A percentile compares a stretch with the other conserved stretches of the same genome.
These are phyloP conservation scores for Acinonyx jubatus DNA, from an alignment of 2,113 vertebrate species.

Conservation along the genomic window DNA sequence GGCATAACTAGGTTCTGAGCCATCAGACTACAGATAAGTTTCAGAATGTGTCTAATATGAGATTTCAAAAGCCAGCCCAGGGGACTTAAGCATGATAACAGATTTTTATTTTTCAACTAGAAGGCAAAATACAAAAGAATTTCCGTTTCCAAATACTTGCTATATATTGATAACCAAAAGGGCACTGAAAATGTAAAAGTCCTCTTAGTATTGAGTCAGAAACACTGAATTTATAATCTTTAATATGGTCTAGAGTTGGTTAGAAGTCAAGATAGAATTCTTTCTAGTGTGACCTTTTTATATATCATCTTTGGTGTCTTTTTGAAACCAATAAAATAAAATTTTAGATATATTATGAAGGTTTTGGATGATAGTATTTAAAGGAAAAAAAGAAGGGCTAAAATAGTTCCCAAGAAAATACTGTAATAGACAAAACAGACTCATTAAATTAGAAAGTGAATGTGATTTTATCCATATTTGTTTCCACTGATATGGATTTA, in stretches of 20 bases:
- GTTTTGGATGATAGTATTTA: not conserved
- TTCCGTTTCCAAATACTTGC: not conserved
- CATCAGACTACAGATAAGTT: constrained; percentile 19
- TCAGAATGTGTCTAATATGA: not conserved
- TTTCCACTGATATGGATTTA: not conserved
- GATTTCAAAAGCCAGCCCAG: not conserved
- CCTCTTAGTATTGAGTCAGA: not conserved
- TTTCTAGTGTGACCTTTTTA: not conserved
- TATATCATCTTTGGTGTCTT: not conserved
- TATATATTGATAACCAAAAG: not conserved
- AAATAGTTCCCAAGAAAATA: not conserved
- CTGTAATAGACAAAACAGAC: not conserved
- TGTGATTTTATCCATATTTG: not conserved
- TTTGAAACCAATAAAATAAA: not conserved
- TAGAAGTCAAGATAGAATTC: constrained; percentile 28
- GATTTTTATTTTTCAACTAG: not conserved
- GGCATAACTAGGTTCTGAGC: not conserved
- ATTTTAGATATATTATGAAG: constrained; percentile 16
- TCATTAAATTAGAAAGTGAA: not conserved
- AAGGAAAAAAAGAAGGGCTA: not conserved
- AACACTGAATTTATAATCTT: not conserved
- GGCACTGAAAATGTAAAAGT: not conserved
- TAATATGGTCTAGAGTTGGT: not conserved
- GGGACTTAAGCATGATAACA: not conserved
- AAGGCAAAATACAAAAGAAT: not conserved